These are phyloP conservation scores for Meloe dianella DNA, from an alignment of 2,888 invertebrate species.

Conservation along the genomic window DNA sequence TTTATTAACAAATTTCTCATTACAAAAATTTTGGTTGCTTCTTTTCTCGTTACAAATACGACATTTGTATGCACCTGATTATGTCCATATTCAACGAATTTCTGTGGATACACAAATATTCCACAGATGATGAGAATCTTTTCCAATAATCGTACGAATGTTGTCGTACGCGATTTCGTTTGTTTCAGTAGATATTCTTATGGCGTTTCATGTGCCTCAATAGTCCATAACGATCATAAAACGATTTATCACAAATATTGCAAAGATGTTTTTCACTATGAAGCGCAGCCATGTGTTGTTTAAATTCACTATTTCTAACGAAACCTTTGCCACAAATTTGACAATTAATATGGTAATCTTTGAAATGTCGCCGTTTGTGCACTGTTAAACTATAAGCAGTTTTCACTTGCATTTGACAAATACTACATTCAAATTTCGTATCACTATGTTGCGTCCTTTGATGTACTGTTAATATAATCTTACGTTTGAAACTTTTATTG, in stretches of 20 bases:
- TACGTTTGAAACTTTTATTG: slow-evolving; percentile 19
- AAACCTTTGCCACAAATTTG: not conserved
- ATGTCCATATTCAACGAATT: too few relatives aligned
- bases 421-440: not conserved
- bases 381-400: not conserved
- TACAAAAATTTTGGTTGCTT: too few relatives aligned
- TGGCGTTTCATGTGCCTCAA: not conserved
- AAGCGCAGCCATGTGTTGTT: not conserved
- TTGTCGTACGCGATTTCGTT: slow-evolving; percentile 7
- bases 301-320: not conserved
- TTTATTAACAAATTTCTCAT: not conserved
- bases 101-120: too few relatives aligned
- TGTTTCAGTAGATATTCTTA: not conserved
- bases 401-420: not conserved
- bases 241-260: not conserved
- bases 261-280: not conserved
- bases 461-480: slow-evolving; percentile 20
- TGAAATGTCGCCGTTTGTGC: not conserved
- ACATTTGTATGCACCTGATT: slow-evolving; percentile 35
- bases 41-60: too few relatives aligned
- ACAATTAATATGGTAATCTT: not conserved
- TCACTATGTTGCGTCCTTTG: slow-evolving; percentile 2
- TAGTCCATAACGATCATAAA: not conserved
- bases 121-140: too few relatives aligned
- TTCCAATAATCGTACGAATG: too few relatives aligned